Evolutionary conservation across 1,140 invertebrate species (phyloP).

Genomic region (Cotesia typhae): DNA sequence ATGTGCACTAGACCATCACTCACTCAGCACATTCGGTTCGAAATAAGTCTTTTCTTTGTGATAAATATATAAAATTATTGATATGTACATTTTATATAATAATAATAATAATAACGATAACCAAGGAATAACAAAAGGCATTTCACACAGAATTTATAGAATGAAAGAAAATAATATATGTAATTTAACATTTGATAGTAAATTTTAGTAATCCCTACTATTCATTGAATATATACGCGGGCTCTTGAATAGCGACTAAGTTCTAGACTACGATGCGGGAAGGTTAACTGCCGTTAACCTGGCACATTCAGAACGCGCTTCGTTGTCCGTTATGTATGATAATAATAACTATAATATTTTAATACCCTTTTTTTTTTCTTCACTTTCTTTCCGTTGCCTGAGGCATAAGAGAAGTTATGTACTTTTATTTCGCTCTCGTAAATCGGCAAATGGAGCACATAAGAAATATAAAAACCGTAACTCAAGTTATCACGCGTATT

Average conservation of each 20-base stretch:
- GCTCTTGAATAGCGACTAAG: conserved; percentile 17
- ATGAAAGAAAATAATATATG: not conserved
- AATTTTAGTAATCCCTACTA: not conserved
- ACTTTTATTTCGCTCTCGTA: conserved; percentile 40
- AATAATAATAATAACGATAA: not conserved
- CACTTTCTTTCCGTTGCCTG: conserved; percentile 28
- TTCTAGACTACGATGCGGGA: conserved; percentile 37
- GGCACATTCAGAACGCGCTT: conserved; percentile 34
- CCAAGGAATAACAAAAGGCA: not conserved
- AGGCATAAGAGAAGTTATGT: conserved; percentile 10
- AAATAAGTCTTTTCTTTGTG: conserved; percentile 22
- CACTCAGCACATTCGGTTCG: conserved; percentile 66
- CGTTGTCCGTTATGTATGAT: conserved; percentile 45
- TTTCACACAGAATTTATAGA: not conserved
- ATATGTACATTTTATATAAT: conserved; percentile 30
- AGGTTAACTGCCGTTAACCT: conserved; percentile 56
- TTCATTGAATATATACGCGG: conserved; percentile 13
- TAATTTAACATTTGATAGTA: not conserved
- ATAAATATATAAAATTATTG: not conserved
- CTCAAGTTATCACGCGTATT: too few species aligned
- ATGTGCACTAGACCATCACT: conserved; percentile 78
- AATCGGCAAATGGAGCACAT: too few species aligned
- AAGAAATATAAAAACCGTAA: too few species aligned
- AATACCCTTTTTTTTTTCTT: not conserved
- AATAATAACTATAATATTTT: not conserved